Evolutionary conservation across 2,888 invertebrate species (phyloP), one percentile per base, ranked within the genome.

Genomic region (Cerceris ruficornis): DNA sequence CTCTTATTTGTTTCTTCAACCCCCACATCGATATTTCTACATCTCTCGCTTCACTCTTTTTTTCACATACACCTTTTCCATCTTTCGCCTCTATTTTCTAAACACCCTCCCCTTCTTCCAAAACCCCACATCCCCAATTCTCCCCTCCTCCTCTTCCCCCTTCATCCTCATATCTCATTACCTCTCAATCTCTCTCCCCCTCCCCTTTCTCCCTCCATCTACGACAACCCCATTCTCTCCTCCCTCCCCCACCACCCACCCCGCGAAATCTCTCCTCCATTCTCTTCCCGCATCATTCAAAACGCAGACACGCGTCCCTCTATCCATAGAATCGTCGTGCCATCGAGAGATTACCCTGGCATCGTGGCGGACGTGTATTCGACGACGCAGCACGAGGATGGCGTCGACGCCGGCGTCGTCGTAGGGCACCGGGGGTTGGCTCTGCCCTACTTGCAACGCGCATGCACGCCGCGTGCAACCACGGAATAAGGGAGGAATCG

Each of bases 381-480:
- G 69, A 67, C 67, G 69, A 82, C 80, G 77, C 81, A 75, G 83
- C 83, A 28, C 81, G 81, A 69, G 64, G 81, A 79, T 73, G 80
- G 60, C 73, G 70, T 75, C 72, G 68, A 52, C 64, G 68, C 69
- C 70, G 50, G 61, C 66, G 57, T 49, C 59, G 81, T 77, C 81
- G 82, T 72, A 80, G 78, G 82, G 82, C 11, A n/a, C 50, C 74
- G 68, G 69, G 66, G 71, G 71, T 64, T 60, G 75, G 59, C 62
- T 80, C 54, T 84, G 82, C 66, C 82, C 78, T 83, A 82, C 59
- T 84, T 80, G 84, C 77, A 85, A 70, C 61, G 85, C 84, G 82
- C 85, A 82, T 85, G 85, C 81, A 82, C 82, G 66, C 68, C 64
- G 55, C 67, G 66, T 59, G 71, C 70, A 69, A 65, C 60, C 59